These are phyloP conservation scores for Pedionomus torquatus DNA, from an alignment of 2,113 vertebrate genomes.

Conservation along the genomic window DNA sequence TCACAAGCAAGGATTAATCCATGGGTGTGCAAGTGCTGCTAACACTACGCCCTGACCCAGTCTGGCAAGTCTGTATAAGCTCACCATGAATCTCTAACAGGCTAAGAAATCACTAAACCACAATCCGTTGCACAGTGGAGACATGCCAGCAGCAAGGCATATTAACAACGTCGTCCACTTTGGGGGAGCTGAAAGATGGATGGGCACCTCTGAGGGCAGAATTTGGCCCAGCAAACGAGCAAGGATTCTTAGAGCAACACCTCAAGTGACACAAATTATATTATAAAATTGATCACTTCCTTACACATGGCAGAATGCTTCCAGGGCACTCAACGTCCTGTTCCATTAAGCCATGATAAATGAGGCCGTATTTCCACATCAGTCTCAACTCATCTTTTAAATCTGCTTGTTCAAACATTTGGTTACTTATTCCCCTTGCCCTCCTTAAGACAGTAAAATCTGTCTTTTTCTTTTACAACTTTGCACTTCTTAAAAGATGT, in stretches of 20 bases:
- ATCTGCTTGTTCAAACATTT: slow-evolving; percentile 43
- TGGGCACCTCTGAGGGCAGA: slow-evolving; percentile 32
- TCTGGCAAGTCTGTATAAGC: background rate
- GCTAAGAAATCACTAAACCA: background rate
- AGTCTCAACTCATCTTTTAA: slow-evolving; percentile 37
- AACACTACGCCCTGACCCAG: background rate
- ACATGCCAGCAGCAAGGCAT: slow-evolving; percentile 32
- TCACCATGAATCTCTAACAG: background rate
- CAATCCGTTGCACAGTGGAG: background rate
- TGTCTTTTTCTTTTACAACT: background rate
- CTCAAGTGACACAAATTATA: slow-evolving; percentile 61
- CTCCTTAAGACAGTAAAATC: background rate
- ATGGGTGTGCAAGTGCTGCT: background rate
- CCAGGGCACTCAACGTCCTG: slow-evolving; percentile 49
- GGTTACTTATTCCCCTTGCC: background rate
- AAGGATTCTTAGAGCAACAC: slow-evolving; percentile 54
- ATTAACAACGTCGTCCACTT: slow-evolving; percentile 28
- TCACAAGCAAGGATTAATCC: background rate
- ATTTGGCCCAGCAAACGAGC: background rate
- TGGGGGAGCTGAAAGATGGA: slow-evolving; percentile 25
- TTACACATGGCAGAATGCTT: slow-evolving; percentile 45
- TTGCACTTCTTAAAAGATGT: background rate
- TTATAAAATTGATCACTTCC: slow-evolving; percentile 61
- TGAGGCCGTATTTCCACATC: slow-evolving; percentile 24
- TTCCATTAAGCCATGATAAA: slow-evolving; percentile 65